A percentile compares a stretch with the other conserved stretches of the same genome.
Conservation (phyloP, 2,113 vertebrate genomes). For the Lates calcarifer region DNA sequence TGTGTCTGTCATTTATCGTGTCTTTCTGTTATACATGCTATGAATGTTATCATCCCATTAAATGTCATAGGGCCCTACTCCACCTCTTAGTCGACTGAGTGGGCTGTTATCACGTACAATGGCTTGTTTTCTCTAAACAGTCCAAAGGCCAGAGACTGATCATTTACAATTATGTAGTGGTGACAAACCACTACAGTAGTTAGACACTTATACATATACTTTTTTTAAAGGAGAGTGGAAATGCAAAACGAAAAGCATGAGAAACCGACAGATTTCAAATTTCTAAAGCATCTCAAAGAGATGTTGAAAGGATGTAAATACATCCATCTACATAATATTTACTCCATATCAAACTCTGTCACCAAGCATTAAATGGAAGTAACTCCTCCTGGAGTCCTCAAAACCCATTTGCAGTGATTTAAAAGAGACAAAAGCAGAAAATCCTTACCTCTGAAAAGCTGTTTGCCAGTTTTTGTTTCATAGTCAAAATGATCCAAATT, state of each 20-base stretch:
- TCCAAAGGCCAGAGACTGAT: not conserved
- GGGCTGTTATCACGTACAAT: too few relatives aligned
- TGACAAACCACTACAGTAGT: not conserved
- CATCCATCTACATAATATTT: too few relatives aligned
- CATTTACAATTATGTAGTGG: not conserved
- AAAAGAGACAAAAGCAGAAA: not conserved
- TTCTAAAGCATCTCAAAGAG: not conserved
- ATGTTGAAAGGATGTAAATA: not conserved
- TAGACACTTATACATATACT: not conserved
- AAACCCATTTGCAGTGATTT: not conserved
- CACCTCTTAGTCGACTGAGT: too few relatives aligned
- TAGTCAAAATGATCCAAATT: not conserved
- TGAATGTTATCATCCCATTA: too few relatives aligned
- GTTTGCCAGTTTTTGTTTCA: not conserved
- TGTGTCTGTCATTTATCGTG: too few relatives aligned
- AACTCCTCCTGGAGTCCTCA: not conserved
- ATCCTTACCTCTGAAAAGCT: not conserved
- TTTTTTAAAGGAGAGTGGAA: not conserved
- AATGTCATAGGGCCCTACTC: too few relatives aligned
- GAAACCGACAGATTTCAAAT: not conserved
- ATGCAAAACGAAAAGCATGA: too few relatives aligned
- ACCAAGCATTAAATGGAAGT: not conserved
- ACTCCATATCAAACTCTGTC: not conserved
- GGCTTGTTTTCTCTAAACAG: not conserved
- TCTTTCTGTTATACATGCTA: too few relatives aligned